Percentiles rank a stretch among this genome's conserved stretches.
phyloP scores from a whole-genome alignment of 2,888 invertebrate species.

The Schizaphis graminum region DNA sequence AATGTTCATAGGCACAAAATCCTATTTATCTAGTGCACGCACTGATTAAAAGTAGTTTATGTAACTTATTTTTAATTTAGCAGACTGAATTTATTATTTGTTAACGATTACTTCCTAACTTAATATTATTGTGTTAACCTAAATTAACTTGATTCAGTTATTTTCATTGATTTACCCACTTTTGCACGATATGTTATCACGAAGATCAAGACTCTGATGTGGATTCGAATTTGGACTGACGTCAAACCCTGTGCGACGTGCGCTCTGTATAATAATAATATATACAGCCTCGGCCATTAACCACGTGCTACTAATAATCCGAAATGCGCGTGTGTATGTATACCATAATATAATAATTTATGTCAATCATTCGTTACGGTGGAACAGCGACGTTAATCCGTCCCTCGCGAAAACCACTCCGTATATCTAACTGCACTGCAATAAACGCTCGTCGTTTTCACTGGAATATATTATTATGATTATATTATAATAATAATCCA shows the following conservation, averaged over 20 bases:
- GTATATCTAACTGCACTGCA: neutral
- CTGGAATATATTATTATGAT: neutral
- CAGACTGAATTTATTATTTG: too few relatives aligned
- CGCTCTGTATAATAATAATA: constrained; percentile 4
- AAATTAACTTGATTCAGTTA: too few relatives aligned
- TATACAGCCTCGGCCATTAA: neutral
- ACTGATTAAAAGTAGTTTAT: too few relatives aligned
- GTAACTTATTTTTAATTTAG: too few relatives aligned
- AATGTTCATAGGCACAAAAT: too few relatives aligned
- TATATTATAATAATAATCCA: neutral
- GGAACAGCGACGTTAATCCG: constrained; percentile 6
- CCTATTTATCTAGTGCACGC: too few relatives aligned
- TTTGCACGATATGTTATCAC: neutral
- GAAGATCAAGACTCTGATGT: neutral
- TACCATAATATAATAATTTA: neutral
- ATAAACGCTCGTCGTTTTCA: neutral
- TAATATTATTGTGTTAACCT: too few relatives aligned
- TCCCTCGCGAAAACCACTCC: neutral
- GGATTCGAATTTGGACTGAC: neutral
- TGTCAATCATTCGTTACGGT: constrained; percentile 29
- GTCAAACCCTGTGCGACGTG: neutral
- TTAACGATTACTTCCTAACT: too few relatives aligned
- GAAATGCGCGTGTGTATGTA: neutral
- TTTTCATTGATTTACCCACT: too few relatives aligned
- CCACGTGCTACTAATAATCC: neutral